Evolutionary conservation across 2,113 vertebrate species (phyloP), one percentile per base, ranked within the genome.

Genomic region (Cephalopterus ornatus): DNA sequence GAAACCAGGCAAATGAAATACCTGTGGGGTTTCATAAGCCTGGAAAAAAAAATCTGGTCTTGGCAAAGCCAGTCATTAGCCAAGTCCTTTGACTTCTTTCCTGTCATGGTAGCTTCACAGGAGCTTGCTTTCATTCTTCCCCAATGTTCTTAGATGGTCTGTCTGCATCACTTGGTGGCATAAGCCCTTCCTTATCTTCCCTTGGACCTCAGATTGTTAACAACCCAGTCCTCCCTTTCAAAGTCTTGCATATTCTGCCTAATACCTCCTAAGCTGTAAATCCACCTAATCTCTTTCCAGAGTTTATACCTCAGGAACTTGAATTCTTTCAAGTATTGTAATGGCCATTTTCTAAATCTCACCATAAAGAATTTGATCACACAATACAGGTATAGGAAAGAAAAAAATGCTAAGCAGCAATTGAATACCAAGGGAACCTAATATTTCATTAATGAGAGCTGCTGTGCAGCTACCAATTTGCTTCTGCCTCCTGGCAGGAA

Each of bases 381-480:
- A 56, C 49, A 71, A 46, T 67, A 76, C 53, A 86, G 61, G 79
- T 78, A 50, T 13, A 92, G 53, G 59, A 85, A 85, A 88, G n/a
- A 39, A 84, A 91, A 81, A 89, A 77, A 61, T 13, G 23, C 35
- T 72, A 71, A 94, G 70, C 39, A 86, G 44, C 18, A 89, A 90
- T 81, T 49, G 12, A 90, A 74, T 86, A 67, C 47, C 14, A 22
- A 89, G 53, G 41, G 39, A 88, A 77, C 68, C 27, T 81, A 92
- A 72, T 81, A 92, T 75, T 91, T 85, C 56, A 75, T 78, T 95
- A 95, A 94, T 78, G 68, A 96, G 32, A 84, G 28, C 83, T 93
- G 85, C 83, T 87, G 52, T 91, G 39, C 61, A 86, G 35, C 56
- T 94, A 91, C 66, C 74, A 82, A 68, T 82, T 90, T 82, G 12